Percentiles rank a stretch among this genome's conserved stretches.
Evolutionary conservation across 2,797 vertebrate genomes (phyloP).

Genomic region (Poeciliopsis infans): DNA sequence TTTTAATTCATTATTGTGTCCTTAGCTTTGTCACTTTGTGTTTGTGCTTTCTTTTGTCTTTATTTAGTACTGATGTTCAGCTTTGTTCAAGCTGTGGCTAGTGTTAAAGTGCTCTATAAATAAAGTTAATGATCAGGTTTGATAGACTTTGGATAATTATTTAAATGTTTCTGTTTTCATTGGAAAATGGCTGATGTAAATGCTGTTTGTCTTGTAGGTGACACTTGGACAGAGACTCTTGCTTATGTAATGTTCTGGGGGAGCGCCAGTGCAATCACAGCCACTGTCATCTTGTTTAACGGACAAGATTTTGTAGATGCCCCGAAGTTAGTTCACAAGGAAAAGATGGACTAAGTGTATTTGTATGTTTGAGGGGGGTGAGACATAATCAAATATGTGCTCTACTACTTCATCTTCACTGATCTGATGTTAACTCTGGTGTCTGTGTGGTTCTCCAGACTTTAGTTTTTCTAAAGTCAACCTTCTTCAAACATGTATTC

Average conservation of each 20-base stretch:
- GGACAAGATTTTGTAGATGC: slow-evolving; percentile 96
- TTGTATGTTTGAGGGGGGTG: slow-evolving; percentile 79
- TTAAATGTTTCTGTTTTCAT: neutral
- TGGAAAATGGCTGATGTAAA: neutral
- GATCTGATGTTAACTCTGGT: slow-evolving; percentile 74
- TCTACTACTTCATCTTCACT: slow-evolving; percentile 67
- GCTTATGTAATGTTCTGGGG: slow-evolving; percentile 96
- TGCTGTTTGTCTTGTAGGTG: slow-evolving; percentile 79
- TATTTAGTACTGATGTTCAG: no score
- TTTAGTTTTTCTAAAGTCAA: slow-evolving; percentile 10
- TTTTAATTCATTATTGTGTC: no score
- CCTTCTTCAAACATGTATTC: neutral
- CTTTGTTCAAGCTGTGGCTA: no score
- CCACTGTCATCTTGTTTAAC: slow-evolving; percentile 92
- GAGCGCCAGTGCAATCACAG: slow-evolving; percentile 88
- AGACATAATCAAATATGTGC: slow-evolving; percentile 76
- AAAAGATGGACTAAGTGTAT: slow-evolving; percentile 98
- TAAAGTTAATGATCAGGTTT: no score
- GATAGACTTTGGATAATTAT: no score
- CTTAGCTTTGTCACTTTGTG: no score
- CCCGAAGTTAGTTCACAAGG: slow-evolving; percentile 96
- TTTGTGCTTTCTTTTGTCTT: no score
- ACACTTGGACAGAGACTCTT: slow-evolving; percentile 95
- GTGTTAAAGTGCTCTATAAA: no score
- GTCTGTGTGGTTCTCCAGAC: slow-evolving; percentile 19